These are phyloP conservation scores for Drosophila pseudoananassae DNA, from an alignment of 1,140 invertebrate species.

Conservation along the genomic window DNA sequence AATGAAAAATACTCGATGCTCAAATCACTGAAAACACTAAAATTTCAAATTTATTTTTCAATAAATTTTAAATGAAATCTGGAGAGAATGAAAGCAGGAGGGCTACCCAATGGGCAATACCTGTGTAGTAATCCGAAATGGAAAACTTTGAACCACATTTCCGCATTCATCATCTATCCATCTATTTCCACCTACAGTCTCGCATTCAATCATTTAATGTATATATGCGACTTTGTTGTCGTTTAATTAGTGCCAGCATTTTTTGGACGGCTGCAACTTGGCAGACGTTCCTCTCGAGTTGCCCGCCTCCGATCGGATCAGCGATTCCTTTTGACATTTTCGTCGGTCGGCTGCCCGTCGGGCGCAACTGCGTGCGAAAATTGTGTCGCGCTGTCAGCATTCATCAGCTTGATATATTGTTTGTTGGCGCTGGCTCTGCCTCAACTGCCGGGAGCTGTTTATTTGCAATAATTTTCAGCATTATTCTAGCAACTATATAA, in stretches of 20 bases:
- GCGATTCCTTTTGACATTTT: conserved; percentile 59
- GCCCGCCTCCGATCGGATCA: conserved; percentile 39
- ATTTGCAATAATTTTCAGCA: conserved; percentile 39
- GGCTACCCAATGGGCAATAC: too few relatives aligned
- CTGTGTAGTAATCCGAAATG: neutral
- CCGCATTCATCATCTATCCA: conserved; percentile 19
- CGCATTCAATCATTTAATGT: conserved; percentile 16
- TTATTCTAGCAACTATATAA: conserved; percentile 40
- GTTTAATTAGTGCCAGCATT: conserved; percentile 58
- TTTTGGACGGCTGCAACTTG: conserved; percentile 50
- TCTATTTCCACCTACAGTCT: conserved; percentile 18
- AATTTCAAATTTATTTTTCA: neutral
- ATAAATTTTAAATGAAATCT: too few relatives aligned
- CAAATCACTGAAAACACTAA: neutral
- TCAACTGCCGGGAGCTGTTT: conserved; percentile 18
- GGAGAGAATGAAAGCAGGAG: too few relatives aligned
- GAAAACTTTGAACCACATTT: conserved; percentile 9
- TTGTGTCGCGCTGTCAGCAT: conserved; percentile 58
- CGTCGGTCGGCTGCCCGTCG: conserved; percentile 58
- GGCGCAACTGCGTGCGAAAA: conserved; percentile 66
- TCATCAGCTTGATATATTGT: conserved; percentile 62
- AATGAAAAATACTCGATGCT: conserved; percentile 5
- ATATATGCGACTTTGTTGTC: conserved; percentile 18
- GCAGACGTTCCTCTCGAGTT: conserved; percentile 38
- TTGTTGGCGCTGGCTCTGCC: conserved; percentile 24